Evolutionary conservation across 2,113 vertebrate species (phyloP), one percentile per base, ranked within the genome.

Genomic region (Electrona antarctica): DNA sequence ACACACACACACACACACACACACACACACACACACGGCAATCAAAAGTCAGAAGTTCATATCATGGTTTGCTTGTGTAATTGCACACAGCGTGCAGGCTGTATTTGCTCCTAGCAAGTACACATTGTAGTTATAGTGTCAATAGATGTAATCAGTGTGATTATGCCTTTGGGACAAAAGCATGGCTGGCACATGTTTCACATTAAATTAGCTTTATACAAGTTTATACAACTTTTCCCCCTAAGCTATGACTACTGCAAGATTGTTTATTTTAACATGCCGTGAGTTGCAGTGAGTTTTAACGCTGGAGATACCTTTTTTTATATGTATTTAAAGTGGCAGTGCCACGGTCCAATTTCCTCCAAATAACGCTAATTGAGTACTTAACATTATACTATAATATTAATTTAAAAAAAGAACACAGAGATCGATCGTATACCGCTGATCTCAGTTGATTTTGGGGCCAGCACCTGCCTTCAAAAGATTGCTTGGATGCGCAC

Each of bases 21-120:
- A 13, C 52, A 57, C 52, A 60, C 7, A 76, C 7, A 50, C 59
- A 63, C n/a, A 14, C 60, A 48, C 55, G n/a, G 12, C 61, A 73
- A 78, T 77, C 47, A 52, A 64, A 47, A 74, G 78, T 79, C 73
- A 74, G 52, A 78, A 78, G 79, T 78, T 76, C 28, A 73, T 80
- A 87, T 84, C 81, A 74, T 69, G 85, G 79, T 84, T 85, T 71
- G 80, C 45, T 55, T 14, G 64, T 6, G 56, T 89, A 87, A 89
- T 90, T 89, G 81, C 74, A 65, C 80, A 77, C 68, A 45, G 85
- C 14, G 67, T 45, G 33, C 54, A 10, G 67, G 77, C 64, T 33
- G 55, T 64, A 72, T 21, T 50, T 15, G 65, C 67, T 70, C 47
- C 15, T 9, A 46, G 69, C 60, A 74, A 65, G 57, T 74, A 61